Conservation (phyloP, 2,113 vertebrate genomes). For the Hyaena hyaena region DNA sequence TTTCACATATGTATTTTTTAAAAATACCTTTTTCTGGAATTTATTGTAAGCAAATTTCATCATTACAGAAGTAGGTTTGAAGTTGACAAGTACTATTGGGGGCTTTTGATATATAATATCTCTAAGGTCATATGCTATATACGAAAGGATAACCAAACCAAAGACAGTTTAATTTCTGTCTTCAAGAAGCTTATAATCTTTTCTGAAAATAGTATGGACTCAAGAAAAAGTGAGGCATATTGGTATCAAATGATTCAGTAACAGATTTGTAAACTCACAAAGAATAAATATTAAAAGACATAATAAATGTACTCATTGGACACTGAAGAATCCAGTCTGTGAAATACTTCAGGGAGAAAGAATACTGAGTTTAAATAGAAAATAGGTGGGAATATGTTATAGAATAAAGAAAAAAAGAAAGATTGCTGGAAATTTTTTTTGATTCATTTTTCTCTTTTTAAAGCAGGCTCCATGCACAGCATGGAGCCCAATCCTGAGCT, state of each 20-base stretch:
- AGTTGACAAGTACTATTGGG: neutral
- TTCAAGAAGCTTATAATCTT: neutral
- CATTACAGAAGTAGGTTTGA: neutral
- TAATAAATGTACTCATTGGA: neutral
- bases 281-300: neutral
- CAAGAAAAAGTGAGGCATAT: neutral
- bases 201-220: neutral
- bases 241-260: neutral
- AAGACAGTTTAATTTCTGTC: neutral
- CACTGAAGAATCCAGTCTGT: neutral
- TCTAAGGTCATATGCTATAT: neutral
- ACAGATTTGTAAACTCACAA: neutral
- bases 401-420: neutral
- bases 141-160: neutral
- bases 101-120: neutral
- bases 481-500: no score
- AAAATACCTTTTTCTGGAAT: neutral
- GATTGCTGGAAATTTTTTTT: neutral
- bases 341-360: neutral
- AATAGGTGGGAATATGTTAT: neutral
- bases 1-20: conserved; percentile 55
- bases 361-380: neutral
- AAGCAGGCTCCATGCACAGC: no score
- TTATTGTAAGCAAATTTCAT: conserved; percentile 19
- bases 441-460: no score